Evolutionary conservation across 2,797 vertebrate species (phyloP), one percentile per base, ranked within the genome.

Genomic region (Coreius guichenoti): DNA sequence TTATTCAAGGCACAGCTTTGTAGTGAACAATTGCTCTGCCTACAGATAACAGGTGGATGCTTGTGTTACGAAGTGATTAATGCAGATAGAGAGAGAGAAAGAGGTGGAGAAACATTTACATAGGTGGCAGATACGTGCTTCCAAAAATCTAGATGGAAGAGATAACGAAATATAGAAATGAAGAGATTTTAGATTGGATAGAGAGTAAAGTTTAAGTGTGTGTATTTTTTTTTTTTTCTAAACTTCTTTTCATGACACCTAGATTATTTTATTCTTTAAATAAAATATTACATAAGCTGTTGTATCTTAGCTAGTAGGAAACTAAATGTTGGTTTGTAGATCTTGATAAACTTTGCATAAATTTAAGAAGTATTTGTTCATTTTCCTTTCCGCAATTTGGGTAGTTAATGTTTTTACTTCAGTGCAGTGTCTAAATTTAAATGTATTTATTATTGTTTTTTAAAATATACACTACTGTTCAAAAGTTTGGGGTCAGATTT

Each of bases 1-100:
- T 90, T 75, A 88, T 90, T 83, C 74, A 89, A 88, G 80, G 23
- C 49, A 43, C 81, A 43, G 69, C 87, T 83, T 82, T 86, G 88
- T 56, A 70, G 79, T n/a, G 19, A 78, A 76, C 43, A 65, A 49
- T 29, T 21, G 16, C 45, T 49, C 70, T 36, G 54, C 43, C 56
- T 56, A 63, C 54, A 3, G 29, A 47, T 67, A 63, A 39, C 54
- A 63, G 54, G 81, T 49, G 69, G 58, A 83, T 21, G 54, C 26
- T 39, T 19, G 72, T 65, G 73, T 39, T 65, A 19, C 17, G 43
- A 67, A 54, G 43, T 26, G 33, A 54, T 65, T n/a, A 29, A 83
- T 65, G 9, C 31, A 65, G 72, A 83, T 11, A 51, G 43, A 61
- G 49, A 56, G 49, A 56, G 54, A 47, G 70, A 75, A n/a, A 49